Conservation (phyloP, 2,888 invertebrate genomes). For the Plebejus argus region DNA sequence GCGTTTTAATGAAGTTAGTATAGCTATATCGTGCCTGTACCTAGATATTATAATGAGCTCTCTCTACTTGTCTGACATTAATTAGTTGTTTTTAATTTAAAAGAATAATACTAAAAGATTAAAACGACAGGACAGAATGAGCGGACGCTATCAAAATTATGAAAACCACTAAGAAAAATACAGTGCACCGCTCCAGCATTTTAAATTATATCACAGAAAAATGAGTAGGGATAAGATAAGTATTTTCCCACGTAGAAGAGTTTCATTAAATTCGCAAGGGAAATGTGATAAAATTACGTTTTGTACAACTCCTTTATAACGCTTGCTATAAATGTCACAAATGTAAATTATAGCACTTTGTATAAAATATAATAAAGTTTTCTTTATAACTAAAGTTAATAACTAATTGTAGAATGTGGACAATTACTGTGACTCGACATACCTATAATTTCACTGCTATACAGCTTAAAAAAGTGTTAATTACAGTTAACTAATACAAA, state of each 20-base stretch:
- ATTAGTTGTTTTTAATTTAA: background rate
- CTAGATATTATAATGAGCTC: background rate
- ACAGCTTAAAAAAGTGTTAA: background rate
- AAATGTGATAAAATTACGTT: constrained; percentile 31
- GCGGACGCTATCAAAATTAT: constrained; percentile 34
- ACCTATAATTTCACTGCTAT: background rate
- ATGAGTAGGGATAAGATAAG: constrained; percentile 27
- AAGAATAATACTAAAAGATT: constrained; percentile 26
- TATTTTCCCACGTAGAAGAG: constrained; percentile 29
- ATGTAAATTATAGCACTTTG: background rate
- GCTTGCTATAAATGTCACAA: background rate
- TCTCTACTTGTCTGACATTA: background rate
- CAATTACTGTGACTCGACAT: background rate
- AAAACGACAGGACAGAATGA: constrained; percentile 10
- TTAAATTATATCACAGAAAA: constrained; percentile 29
- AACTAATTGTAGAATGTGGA: background rate
- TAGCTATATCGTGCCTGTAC: background rate
- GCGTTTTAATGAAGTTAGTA: background rate
- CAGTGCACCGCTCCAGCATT: constrained; percentile 30
- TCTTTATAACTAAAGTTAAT: background rate
- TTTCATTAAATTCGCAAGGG: constrained; percentile 28
- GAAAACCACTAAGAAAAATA: constrained; percentile 34
- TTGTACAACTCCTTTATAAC: constrained; percentile 1
- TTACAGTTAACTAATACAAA: background rate
- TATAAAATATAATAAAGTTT: background rate